Percentiles rank a stretch among this genome's conserved stretches.
These are phyloP conservation scores for Willisornis vidua DNA, from an alignment of 2,113 vertebrate genomes.

Conservation along the genomic window DNA sequence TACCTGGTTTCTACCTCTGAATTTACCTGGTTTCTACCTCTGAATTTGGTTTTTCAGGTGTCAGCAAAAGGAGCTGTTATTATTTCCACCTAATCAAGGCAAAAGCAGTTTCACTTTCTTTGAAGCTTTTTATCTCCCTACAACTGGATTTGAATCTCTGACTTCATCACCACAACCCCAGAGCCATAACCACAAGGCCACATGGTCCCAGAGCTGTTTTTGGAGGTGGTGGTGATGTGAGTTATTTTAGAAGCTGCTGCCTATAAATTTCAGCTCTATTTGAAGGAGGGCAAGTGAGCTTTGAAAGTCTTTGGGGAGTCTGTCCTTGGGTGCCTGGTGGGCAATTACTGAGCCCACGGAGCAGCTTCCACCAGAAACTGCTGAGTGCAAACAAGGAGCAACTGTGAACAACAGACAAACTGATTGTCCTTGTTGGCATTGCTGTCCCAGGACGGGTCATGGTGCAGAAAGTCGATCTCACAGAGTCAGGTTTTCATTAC, in stretches of 20 bases:
- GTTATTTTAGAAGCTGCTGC: constrained; percentile 62
- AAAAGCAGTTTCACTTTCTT: constrained; percentile 55
- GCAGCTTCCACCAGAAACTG: constrained; percentile 31
- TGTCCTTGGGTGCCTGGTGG: not conserved
- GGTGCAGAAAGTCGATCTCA: not conserved
- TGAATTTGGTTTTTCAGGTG: not conserved
- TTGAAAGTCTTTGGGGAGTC: not conserved
- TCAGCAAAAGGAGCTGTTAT: not conserved
- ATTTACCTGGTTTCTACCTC: not conserved
- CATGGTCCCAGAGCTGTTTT: constrained; percentile 43
- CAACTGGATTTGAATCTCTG: constrained; percentile 63
- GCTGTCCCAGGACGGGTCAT: not conserved
- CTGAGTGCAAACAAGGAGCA: constrained; percentile 3
- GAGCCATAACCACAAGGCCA: constrained; percentile 70
- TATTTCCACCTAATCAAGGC: constrained; percentile 41
- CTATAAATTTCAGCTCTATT: constrained; percentile 66
- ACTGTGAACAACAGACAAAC: not conserved
- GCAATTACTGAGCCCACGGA: constrained; percentile 31
- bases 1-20: not conserved
- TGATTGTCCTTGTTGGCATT: not conserved
- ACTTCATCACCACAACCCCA: constrained; percentile 65
- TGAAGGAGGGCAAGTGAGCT: not conserved
- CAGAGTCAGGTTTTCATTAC: constrained; percentile 13
- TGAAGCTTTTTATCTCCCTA: constrained; percentile 65
- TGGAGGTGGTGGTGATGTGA: constrained; percentile 47